phyloP scores from a whole-genome alignment of 2,797 vertebrate genomes.

The Schizopygopsis malacanthus region DNA sequence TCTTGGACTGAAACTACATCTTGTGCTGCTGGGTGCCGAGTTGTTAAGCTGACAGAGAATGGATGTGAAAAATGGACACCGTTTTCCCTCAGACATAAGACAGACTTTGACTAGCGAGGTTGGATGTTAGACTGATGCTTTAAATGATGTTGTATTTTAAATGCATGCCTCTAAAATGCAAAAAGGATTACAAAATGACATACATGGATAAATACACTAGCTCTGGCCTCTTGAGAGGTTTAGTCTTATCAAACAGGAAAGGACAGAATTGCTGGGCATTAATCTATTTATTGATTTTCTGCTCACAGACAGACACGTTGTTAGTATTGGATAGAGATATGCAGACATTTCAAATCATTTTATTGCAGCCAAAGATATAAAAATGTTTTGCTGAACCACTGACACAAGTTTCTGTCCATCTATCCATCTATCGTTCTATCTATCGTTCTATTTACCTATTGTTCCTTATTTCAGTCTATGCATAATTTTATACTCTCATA shows the following conservation, averaged over 20 bases:
- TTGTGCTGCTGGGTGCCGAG: neutral
- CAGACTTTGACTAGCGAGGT: conserved; percentile 3
- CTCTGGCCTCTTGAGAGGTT: neutral
- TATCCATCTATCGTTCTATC: neutral
- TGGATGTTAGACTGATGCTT: neutral
- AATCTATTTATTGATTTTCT: neutral
- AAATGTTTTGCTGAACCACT: conserved; percentile 3
- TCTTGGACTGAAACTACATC: conserved; percentile 19
- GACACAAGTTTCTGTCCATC: neutral
- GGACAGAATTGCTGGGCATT: neutral
- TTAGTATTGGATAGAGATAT: neutral
- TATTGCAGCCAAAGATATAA: conserved; percentile 38
- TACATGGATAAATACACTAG: conserved; percentile 15
- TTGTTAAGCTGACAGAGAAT: neutral
- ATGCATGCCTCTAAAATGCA: conserved; percentile 27
- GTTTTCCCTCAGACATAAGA: neutral
- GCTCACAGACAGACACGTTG: neutral
- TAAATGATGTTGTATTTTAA: conserved; percentile 18
- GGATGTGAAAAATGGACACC: neutral
- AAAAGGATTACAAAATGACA: neutral
- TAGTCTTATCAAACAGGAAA: neutral
- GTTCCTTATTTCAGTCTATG: neutral
- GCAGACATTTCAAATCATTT: neutral
- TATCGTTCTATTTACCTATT: neutral
- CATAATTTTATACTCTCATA: neutral